phyloP scores from a whole-genome alignment of 2,888 invertebrate genomes.

The Torymus aiolomorphi region DNA sequence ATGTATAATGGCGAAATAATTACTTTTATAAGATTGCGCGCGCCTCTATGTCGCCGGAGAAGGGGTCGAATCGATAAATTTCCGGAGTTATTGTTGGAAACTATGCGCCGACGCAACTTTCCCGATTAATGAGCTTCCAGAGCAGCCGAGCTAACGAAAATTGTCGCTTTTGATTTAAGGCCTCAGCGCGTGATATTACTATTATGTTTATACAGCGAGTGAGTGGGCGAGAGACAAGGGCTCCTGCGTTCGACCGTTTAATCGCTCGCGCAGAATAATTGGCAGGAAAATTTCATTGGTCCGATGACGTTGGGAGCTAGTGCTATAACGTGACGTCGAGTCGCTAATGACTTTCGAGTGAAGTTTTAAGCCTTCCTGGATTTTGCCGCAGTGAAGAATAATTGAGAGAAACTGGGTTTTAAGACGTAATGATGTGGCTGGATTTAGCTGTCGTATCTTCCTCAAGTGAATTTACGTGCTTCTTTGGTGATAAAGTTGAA shows the following conservation, averaged over 20 bases:
- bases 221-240: too few species aligned
- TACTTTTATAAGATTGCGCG: constrained; percentile 41
- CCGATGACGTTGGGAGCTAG: background rate
- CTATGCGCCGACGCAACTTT: constrained; percentile 38
- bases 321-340: background rate
- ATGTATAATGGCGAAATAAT: constrained; percentile 50
- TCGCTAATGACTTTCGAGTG: background rate
- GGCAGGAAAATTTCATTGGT: constrained; percentile 20
- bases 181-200: too few species aligned
- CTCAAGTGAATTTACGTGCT: too few species aligned
- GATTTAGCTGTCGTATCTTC: too few species aligned
- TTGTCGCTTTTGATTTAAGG: constrained; percentile 39
- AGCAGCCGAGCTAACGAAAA: constrained; percentile 4
- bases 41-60: background rate
- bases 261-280: constrained; percentile 14
- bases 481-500: too few species aligned
- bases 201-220: too few species aligned
- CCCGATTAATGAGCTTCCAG: constrained; percentile 40
- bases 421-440: too few species aligned
- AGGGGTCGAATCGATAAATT: constrained; percentile 44
- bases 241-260: constrained; percentile 2
- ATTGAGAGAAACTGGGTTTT: background rate
- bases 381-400: too few species aligned
- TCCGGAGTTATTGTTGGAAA: constrained; percentile 36
- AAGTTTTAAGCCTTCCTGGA: background rate